Evolutionary conservation across 2,113 vertebrate species (phyloP).

Genomic region (Monopterus albus): DNA sequence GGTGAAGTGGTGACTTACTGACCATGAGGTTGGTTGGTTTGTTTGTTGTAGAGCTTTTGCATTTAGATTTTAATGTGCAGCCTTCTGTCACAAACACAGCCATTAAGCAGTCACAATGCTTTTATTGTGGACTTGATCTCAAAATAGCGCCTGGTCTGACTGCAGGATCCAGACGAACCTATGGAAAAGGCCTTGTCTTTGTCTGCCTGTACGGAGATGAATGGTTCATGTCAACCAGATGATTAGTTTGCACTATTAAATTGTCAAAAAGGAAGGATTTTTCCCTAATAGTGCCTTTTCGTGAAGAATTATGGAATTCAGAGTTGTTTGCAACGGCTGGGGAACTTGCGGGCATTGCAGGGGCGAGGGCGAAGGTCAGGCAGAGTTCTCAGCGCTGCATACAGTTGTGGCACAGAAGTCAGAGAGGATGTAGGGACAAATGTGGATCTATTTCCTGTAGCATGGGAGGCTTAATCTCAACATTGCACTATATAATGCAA

Average conservation of each 20-base stretch:
- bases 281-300: conserved; percentile 85
- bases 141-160: conserved; percentile 87
- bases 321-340: conserved; percentile 76
- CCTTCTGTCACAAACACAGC: conserved; percentile 93
- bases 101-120: conserved; percentile 91
- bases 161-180: conserved; percentile 74
- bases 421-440: conserved; percentile 59
- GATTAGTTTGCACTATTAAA: conserved; percentile 96
- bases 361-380: conserved; percentile 83
- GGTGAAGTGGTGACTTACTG: too few species aligned
- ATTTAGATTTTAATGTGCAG: conserved; percentile 89
- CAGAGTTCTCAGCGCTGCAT: conserved; percentile 80
- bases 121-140: conserved; percentile 90
- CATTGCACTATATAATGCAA: conserved; percentile 9
- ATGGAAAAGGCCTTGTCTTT: conserved; percentile 87
- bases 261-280: conserved; percentile 93
- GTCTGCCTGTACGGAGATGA: conserved; percentile 90
- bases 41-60: too few species aligned
- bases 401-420: conserved; percentile 68
- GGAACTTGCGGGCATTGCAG: conserved; percentile 77
- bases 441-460: conserved; percentile 45
- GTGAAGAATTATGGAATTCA: conserved; percentile 86
- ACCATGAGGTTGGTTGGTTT: too few species aligned
- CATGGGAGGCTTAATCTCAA: conserved; percentile 35
- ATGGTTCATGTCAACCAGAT: conserved; percentile 92